Percentiles rank a stretch among this genome's conserved stretches.
Conservation (phyloP, 2,797 vertebrate genomes). For the Coluber constrictor region DNA sequence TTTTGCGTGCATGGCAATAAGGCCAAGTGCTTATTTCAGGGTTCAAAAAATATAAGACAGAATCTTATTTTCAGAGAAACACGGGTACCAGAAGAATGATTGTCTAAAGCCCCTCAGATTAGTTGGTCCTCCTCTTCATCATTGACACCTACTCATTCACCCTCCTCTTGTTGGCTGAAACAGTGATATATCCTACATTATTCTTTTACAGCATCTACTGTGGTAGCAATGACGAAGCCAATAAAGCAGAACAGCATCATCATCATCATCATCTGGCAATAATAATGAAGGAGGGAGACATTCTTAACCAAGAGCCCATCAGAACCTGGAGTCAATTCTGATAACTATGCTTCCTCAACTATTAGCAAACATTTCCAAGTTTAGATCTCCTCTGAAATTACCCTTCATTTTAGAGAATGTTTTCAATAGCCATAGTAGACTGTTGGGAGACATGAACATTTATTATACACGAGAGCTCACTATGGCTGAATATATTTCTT, state of each 20-base stretch:
- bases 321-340: background rate
- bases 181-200: background rate
- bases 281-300: background rate
- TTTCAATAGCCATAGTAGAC: background rate
- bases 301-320: background rate
- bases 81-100: background rate
- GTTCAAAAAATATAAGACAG: too few relatives aligned
- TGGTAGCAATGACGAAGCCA: background rate
- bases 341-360: background rate
- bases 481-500: background rate
- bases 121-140: background rate
- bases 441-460: background rate
- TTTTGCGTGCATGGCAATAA: too few relatives aligned
- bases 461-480: background rate
- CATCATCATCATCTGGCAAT: background rate
- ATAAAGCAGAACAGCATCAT: background rate
- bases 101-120: background rate
- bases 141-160: background rate
- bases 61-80: too few relatives aligned
- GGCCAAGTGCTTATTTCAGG: too few relatives aligned
- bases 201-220: background rate
- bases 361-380: background rate
- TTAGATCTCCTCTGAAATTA: background rate
- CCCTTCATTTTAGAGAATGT: background rate
- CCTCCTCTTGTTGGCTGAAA: background rate